Percentiles rank a stretch among this genome's conserved stretches.
Conservation (phyloP, 1,140 invertebrate species). For the Phymastichus coffea region DNA sequence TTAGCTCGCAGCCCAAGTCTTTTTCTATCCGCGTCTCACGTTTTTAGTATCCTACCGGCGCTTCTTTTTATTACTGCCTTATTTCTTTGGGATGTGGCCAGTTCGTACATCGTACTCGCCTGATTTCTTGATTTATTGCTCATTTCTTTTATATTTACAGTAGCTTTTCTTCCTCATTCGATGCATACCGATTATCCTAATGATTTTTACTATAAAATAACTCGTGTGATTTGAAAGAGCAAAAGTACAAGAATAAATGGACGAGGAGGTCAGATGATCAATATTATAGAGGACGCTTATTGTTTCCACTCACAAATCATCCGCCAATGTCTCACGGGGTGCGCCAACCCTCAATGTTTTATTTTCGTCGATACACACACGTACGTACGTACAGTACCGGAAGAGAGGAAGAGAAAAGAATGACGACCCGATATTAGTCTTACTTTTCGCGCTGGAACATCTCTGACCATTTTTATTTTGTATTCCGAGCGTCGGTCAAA, state of each 20-base stretch:
- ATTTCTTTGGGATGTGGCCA: no score
- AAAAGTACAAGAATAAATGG: no score
- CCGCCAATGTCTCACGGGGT: constrained; percentile 52
- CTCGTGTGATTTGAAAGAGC: no score
- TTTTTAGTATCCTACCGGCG: constrained; percentile 27
- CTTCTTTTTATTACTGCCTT: constrained; percentile 29
- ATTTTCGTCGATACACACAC: constrained; percentile 42
- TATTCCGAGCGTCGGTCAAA: constrained; percentile 22
- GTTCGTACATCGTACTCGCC: no score
- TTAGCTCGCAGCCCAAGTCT: constrained; percentile 47
- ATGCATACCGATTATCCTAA: no score
- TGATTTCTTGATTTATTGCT: constrained; percentile 29
- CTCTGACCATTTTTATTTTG: constrained; percentile 14
- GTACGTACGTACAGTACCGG: constrained; percentile 23
- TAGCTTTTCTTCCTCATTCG: no score
- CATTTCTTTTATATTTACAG: no score
- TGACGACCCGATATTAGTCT: constrained; percentile 24
- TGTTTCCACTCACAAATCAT: constrained; percentile 57
- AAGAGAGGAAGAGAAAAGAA: neutral
- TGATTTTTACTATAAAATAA: no score
- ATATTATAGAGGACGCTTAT: constrained; percentile 55
- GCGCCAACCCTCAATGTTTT: constrained; percentile 45
- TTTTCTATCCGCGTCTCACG: constrained; percentile 14
- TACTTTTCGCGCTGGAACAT: neutral
- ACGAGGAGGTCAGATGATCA: no score